These are phyloP conservation scores for Lucifuga dentata DNA, from an alignment of 2,113 vertebrate species.

Conservation along the genomic window DNA sequence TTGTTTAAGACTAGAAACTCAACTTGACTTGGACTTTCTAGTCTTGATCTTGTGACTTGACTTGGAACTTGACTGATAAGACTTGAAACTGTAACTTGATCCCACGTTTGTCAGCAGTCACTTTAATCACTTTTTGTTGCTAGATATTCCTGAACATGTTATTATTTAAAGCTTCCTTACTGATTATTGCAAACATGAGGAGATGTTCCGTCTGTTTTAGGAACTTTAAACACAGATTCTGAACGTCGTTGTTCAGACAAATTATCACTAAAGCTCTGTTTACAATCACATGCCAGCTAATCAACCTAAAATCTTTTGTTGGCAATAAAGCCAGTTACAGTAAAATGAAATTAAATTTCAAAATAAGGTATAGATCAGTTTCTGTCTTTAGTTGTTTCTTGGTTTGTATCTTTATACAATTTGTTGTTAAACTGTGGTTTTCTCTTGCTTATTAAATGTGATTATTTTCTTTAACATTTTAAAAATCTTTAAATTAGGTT, in stretches of 20 bases:
- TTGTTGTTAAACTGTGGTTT: too few relatives aligned
- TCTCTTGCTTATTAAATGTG: too few relatives aligned
- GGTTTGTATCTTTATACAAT: too few relatives aligned
- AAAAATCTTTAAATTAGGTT: too few relatives aligned
- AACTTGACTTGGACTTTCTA: too few relatives aligned
- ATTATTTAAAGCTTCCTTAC: background rate
- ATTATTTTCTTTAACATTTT: too few relatives aligned
- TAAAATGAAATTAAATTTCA: too few relatives aligned
- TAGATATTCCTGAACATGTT: background rate
- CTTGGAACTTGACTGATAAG: slow-evolving; percentile 10
- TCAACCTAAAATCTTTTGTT: background rate
- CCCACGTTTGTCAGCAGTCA: background rate
- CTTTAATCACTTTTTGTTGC: background rate
- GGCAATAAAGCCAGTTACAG: background rate
- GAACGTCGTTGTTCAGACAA: background rate
- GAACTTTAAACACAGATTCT: background rate
- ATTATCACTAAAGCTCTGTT: background rate
- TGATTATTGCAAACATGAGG: background rate
- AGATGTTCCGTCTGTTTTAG: background rate
- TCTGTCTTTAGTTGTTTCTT: too few relatives aligned
- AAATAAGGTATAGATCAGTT: too few relatives aligned
- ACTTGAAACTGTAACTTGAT: background rate
- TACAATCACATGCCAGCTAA: slow-evolving; percentile 22
- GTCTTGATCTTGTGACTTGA: slow-evolving; percentile 8
- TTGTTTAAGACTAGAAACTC: too few relatives aligned